phyloP scores from a whole-genome alignment of 2,888 invertebrate species.

The Euproctis similis region DNA sequence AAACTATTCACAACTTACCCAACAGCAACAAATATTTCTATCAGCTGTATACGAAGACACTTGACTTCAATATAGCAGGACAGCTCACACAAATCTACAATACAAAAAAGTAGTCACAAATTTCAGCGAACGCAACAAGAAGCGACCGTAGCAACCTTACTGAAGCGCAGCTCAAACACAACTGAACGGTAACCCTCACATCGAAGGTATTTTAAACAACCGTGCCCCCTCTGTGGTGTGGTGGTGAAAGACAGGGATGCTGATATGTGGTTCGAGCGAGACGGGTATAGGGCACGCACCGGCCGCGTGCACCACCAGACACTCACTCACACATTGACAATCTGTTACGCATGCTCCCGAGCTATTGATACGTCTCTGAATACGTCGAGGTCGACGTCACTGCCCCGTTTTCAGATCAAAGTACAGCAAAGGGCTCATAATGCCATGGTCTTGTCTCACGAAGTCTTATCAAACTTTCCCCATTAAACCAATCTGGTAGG shows the following conservation, averaged over 20 bases:
- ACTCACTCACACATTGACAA: constrained; percentile 46
- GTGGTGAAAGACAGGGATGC: constrained; percentile 34
- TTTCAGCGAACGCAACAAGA: constrained; percentile 37
- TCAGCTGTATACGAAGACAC: constrained; percentile 26
- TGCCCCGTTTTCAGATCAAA: constrained; percentile 51
- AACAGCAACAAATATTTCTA: constrained; percentile 26
- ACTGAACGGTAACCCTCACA: constrained; percentile 57
- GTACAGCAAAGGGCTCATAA: constrained; percentile 24
- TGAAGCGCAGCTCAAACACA: constrained; percentile 51
- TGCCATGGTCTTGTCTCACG: constrained; percentile 25
- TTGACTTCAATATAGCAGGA: constrained; percentile 26
- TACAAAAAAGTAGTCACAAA: constrained; percentile 47
- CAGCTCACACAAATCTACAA: constrained; percentile 44
- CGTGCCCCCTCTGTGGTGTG: constrained; percentile 48
- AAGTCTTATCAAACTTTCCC: constrained; percentile 7
- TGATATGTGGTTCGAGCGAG: constrained; percentile 41
- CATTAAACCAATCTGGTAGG: constrained; percentile 10
- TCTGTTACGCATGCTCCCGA: constrained; percentile 59
- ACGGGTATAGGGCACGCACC: constrained; percentile 52
- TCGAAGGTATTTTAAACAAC: constrained; percentile 64
- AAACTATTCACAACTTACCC: constrained; percentile 43
- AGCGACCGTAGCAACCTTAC: constrained; percentile 35
- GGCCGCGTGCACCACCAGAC: constrained; percentile 60
- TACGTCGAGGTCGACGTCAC: constrained; percentile 57
- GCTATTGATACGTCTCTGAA: constrained; percentile 51